Base-by-base conservation (phyloP, 2,797 vertebrate species). In the Sebastolobus alascanus region DNA sequence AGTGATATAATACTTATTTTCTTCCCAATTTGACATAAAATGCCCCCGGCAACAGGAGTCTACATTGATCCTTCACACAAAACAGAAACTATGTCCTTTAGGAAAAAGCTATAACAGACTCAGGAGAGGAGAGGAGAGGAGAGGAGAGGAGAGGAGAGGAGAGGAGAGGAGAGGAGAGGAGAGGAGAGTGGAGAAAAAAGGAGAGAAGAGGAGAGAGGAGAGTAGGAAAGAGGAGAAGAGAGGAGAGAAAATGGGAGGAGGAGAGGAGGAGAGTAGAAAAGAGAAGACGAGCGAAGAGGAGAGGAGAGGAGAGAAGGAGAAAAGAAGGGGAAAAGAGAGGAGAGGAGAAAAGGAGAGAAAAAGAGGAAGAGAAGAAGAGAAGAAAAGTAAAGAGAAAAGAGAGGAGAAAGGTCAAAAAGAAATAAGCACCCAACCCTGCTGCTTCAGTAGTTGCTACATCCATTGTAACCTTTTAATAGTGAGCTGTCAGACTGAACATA, bases 401-500 rank as follows among this genome's bases (percentile, higher is more conserved):
- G 58, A 33, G 29, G 5, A 35, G 61, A 11, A 27, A 22, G 46
- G 46, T 37, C 22, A 4, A 46, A 43, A 58, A 27, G 1, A 80
- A 75, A 68, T 37, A 38, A 67, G n/a, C 33, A 43, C 10, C 27
- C 33, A 27, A 78, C 18, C 29, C 75, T 58, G 67, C 70, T 65
- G 40, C 77, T 61, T 64, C 61, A 56, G 60, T 11, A 29, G 31
- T 50, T 35, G 22, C 77, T 61, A 31, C 64, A 67, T 76, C 70
- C 61, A 70, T 73, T 86, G 77, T 79, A 82, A 84, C 80, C 76
- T 77, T 87, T 88, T 77, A 83, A 73, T 76, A 77, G 63, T 46
- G 27, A 72, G 73, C 83, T 84, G 82, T 89, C 88, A 87, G 71
- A 70, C 58, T 40, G 50, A 84, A 86, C 83, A 89, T 73, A 88